Evolutionary conservation across 2,888 invertebrate genomes (phyloP).

Genomic region (Autographa gamma): DNA sequence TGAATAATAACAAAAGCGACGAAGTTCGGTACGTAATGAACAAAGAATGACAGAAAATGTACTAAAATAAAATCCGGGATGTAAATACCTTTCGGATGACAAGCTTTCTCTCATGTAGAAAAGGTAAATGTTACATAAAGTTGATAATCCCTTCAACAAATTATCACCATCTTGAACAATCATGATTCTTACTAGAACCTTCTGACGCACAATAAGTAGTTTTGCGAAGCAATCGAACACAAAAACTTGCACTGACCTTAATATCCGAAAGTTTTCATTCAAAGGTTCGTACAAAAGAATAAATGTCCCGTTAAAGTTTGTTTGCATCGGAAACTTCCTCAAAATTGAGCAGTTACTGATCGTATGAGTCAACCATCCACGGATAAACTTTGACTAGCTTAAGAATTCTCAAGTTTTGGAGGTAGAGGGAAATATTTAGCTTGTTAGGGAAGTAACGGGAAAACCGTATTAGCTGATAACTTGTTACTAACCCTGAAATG

Average conservation of each 20-base stretch:
- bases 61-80: too few relatives aligned
- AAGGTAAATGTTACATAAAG: too few relatives aligned
- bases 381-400: constrained; percentile 10
- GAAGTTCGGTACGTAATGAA: too few relatives aligned
- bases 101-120: too few relatives aligned
- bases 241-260: constrained; percentile 18
- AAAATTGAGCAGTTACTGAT: constrained; percentile 29
- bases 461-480: not conserved
- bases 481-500: not conserved
- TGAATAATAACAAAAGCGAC: too few relatives aligned
- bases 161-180: not conserved
- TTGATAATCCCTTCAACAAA: too few relatives aligned
- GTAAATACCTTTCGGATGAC: too few relatives aligned
- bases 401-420: constrained; percentile 5
- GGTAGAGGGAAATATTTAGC: not conserved
- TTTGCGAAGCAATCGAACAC: constrained; percentile 21
- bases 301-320: constrained; percentile 16
- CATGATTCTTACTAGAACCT: constrained; percentile 19
- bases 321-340: constrained; percentile 8
- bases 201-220: constrained; percentile 30
- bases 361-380: constrained; percentile 26
- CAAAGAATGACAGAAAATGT: too few relatives aligned
- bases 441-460: constrained; percentile 8
- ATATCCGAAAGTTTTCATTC: constrained; percentile 16
- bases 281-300: constrained; percentile 29